Evolutionary conservation across 2,113 vertebrate genomes (phyloP).

Genomic region (Morone saxatilis): DNA sequence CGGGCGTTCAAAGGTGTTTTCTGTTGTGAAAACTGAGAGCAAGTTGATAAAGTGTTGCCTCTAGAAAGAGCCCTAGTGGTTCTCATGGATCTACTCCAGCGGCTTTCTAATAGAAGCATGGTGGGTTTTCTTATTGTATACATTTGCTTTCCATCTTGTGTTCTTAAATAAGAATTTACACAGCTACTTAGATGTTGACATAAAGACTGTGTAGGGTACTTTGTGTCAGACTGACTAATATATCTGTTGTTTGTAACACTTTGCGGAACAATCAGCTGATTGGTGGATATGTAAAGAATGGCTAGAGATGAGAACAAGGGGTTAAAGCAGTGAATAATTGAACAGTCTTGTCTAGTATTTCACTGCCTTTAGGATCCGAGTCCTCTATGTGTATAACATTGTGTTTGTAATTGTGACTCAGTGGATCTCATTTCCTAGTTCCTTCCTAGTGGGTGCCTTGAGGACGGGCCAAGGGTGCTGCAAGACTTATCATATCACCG

Average conservation of each 20-base stretch:
- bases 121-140: not conserved
- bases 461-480: not conserved
- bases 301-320: constrained; percentile 27
- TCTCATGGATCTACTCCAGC: not conserved
- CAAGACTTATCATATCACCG: not conserved
- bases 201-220: not conserved
- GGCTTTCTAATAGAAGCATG: not conserved
- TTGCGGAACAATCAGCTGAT: constrained; percentile 11
- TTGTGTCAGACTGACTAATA: not conserved
- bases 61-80: not conserved
- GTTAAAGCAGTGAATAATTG: constrained; percentile 76
- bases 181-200: not conserved
- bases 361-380: constrained; percentile 50
- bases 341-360: constrained; percentile 68
- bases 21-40: not conserved
- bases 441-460: not conserved
- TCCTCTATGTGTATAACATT: constrained; percentile 41
- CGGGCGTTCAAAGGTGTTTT: not conserved
- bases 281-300: constrained; percentile 34
- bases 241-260: constrained; percentile 6
- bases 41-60: not conserved
- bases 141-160: not conserved
- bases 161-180: not conserved
- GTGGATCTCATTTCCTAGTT: constrained; percentile 40
- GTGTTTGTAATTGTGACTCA: constrained; percentile 51